Conservation (phyloP, 1,140 invertebrate genomes). For the Drosophila lacteicornis region DNA sequence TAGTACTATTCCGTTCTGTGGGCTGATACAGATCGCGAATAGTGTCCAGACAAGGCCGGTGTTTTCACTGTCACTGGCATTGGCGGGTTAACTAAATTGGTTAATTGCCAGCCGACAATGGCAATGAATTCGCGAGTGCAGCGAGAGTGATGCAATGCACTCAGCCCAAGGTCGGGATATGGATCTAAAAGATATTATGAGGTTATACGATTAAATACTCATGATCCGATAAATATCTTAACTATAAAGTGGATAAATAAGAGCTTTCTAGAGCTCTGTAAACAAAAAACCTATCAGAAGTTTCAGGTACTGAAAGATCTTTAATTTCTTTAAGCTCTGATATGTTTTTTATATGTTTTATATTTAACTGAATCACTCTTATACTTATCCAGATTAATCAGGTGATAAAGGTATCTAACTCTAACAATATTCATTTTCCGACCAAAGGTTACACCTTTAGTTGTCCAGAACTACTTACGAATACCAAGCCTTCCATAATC, state of each 20-base stretch:
- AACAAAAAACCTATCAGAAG: not conserved
- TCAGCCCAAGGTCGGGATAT: conserved; percentile 8
- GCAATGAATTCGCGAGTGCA: conserved; percentile 28
- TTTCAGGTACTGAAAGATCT: no score
- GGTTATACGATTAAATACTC: not conserved
- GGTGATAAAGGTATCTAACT: no score
- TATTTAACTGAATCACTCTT: no score
- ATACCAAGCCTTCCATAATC: no score
- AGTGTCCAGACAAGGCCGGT: conserved; percentile 54
- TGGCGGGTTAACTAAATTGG: conserved; percentile 55
- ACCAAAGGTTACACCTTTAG: not conserved
- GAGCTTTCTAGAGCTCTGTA: not conserved
- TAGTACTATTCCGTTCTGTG: conserved; percentile 13
- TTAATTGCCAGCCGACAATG: conserved; percentile 47
- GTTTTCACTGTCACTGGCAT: conserved; percentile 71
- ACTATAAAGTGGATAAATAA: not conserved
- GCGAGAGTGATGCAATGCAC: conserved; percentile 42
- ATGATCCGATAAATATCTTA: not conserved
- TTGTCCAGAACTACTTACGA: not conserved
- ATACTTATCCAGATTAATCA: no score
- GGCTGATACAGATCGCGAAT: conserved; percentile 8
- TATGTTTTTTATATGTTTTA: no score
- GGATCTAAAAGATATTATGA: not conserved
- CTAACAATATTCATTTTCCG: not conserved
- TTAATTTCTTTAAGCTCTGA: no score